Base-by-base conservation (phyloP, 2,113 vertebrate species). In the Hyaena hyaena region DNA sequence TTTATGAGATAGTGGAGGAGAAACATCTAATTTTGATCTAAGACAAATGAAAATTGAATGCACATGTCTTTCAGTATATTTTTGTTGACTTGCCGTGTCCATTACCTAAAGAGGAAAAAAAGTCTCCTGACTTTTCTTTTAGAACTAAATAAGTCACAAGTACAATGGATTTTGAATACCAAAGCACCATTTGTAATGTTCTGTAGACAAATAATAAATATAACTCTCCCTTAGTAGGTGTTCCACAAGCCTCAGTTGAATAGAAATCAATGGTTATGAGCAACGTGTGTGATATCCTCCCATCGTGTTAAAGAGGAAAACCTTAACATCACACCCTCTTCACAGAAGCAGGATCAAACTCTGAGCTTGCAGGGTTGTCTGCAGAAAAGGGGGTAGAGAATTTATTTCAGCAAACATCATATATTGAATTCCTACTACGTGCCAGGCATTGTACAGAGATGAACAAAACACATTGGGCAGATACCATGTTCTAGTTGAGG, bases 1-100 rank as follows among this genome's bases (percentile, higher is more conserved):
- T 98, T 98, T 98, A 98, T 97, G 98, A 97, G 98, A 98, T 98
- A 98, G 98, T 97, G 97, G 97, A 97, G 92, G 93, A 96, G 95
- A 98, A 98, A 45, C 82, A 94, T 96, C 96, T 98, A 97, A 97
- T 98, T 98, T 98, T 97, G 73, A 96, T 97, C 93, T 97, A 97
- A 95, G 90, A 90, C 87, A 96, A 98, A 98, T 94, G 88, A 98
- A 98, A 98, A 98, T 92, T 96, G 96, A 98, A 98, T 0, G 48
- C 98, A 95, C 50, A 50, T 97, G 95, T 93, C 83, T 97, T 96
- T 92, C 97, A 97, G 96, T 97, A 80, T 97, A 79, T 97, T 97
- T 97, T 97, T 97, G 88, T 96, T 98, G 95, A 90, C 33, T 98
- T 94, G 73, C 86, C 83, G 88, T 97, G 95, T 96, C 92, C 95